phyloP scores from a whole-genome alignment of 2,888 invertebrate species.

The Sthenelais limicola region DNA sequence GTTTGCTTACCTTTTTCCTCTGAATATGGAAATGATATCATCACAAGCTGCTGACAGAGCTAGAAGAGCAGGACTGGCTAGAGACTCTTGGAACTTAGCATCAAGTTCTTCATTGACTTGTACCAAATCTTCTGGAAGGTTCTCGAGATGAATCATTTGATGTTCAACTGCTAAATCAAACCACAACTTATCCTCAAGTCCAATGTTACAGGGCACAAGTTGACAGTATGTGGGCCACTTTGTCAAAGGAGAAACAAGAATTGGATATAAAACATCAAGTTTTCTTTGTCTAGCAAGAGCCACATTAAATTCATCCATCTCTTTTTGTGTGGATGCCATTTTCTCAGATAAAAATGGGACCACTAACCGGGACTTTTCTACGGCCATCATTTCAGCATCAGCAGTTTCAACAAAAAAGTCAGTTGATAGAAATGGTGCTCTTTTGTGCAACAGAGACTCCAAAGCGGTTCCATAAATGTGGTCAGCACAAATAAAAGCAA shows the following conservation, averaged over 20 bases:
- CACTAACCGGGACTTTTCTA: constrained; percentile 24
- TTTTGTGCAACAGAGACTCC: background rate
- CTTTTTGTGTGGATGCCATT: background rate
- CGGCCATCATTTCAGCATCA: background rate
- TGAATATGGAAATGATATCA: constrained; percentile 12
- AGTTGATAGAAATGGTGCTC: constrained; percentile 14
- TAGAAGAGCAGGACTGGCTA: background rate
- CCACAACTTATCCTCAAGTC: constrained; percentile 51
- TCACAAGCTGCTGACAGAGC: constrained; percentile 23
- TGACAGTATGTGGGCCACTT: constrained; percentile 44
- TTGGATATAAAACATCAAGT: constrained; percentile 53
- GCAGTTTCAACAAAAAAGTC: constrained; percentile 17
- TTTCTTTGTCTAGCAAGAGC: constrained; percentile 34
- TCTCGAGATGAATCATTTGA: background rate
- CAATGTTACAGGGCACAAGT: constrained; percentile 50
- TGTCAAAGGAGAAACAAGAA: constrained; percentile 47
- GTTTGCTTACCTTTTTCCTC: background rate
- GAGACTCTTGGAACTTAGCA: background rate
- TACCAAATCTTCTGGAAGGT: background rate
- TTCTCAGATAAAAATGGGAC: constrained; percentile 10
- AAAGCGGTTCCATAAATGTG: background rate
- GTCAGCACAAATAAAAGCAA: constrained; percentile 30
- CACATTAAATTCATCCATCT: constrained; percentile 36
- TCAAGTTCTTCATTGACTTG: background rate
- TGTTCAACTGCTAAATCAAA: background rate